Percentiles rank a stretch among this genome's conserved stretches.
phyloP scores from a whole-genome alignment of 2,113 vertebrate species.

The Ancistrus triradiatus region DNA sequence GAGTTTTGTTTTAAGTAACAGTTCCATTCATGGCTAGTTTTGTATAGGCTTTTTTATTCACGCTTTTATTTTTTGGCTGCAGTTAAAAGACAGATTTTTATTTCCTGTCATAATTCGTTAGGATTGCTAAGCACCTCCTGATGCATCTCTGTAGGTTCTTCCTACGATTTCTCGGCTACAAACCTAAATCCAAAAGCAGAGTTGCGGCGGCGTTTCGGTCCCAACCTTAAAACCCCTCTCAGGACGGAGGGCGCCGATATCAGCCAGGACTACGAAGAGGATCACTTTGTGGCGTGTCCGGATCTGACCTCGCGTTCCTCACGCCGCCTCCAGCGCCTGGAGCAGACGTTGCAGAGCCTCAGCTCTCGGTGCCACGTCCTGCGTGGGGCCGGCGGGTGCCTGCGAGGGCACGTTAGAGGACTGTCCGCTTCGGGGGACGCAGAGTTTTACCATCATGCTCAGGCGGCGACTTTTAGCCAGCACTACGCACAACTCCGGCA shows the following conservation, averaged over 20 bases:
- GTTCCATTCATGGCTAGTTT: too few relatives aligned
- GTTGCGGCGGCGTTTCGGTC: slow-evolving; percentile 51
- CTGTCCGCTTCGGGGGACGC: slow-evolving; percentile 37
- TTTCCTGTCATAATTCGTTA: too few relatives aligned
- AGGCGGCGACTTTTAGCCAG: slow-evolving; percentile 41
- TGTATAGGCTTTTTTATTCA: too few relatives aligned
- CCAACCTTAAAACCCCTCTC: slow-evolving; percentile 56
- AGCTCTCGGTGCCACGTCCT: slow-evolving; percentile 51
- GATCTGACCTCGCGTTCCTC: slow-evolving; percentile 60
- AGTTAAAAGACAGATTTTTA: too few relatives aligned
- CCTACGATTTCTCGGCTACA: too few relatives aligned
- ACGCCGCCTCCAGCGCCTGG: slow-evolving; percentile 51
- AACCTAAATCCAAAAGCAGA: too few relatives aligned
- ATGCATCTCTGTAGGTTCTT: too few relatives aligned
- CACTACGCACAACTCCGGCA: slow-evolving; percentile 53
- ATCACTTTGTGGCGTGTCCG: slow-evolving; percentile 48
- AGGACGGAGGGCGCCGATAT: slow-evolving; percentile 43
- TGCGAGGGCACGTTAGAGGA: slow-evolving; percentile 48
- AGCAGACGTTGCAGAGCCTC: slow-evolving; percentile 54
- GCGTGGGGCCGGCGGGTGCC: slow-evolving; percentile 5
- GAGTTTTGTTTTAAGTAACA: too few relatives aligned
- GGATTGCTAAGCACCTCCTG: too few relatives aligned
- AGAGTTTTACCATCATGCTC: slow-evolving; percentile 48
- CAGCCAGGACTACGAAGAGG: slow-evolving; percentile 45
- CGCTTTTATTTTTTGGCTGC: too few relatives aligned